Percentiles rank a stretch among this genome's conserved stretches.
Evolutionary conservation across 2,797 vertebrate genomes (phyloP).

Genomic region (Catharus ustulatus): DNA sequence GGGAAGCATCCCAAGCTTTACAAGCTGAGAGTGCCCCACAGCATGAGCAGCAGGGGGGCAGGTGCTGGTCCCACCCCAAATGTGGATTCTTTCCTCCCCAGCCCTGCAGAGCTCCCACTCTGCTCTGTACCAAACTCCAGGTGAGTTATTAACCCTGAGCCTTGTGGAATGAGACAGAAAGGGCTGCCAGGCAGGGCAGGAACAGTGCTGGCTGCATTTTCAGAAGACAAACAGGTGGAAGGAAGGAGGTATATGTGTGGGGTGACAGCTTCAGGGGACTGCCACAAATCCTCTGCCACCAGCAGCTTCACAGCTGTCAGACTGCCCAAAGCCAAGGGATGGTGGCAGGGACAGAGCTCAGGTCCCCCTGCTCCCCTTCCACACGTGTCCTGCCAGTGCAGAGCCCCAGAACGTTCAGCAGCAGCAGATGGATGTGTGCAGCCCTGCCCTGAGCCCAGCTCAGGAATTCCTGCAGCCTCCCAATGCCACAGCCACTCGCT

Average conservation of each 20-base stretch:
- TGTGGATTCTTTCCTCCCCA: neutral
- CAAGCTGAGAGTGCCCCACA: fast-evolving
- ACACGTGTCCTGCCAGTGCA: fast-evolving
- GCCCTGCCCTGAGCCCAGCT: neutral
- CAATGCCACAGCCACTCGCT: neutral
- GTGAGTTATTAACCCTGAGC: neutral
- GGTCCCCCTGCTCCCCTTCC: neutral
- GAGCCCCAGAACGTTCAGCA: neutral
- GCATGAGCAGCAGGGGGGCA: neutral
- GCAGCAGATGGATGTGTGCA: fast-evolving
- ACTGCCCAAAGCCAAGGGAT: neutral
- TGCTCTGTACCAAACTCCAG: neutral
- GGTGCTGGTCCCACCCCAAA: neutral
- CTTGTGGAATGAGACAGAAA: neutral
- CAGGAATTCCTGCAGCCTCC: neutral
- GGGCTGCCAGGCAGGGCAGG: neutral
- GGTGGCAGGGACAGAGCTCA: neutral
- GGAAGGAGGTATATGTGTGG: neutral
- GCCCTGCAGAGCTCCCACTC: neutral
- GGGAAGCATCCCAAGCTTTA: neutral
- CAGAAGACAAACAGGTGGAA: neutral
- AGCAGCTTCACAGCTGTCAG: neutral
- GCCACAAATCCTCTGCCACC: neutral
- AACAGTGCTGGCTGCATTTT: neutral
- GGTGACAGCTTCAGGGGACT: neutral